Conservation (phyloP, 2,113 vertebrate species). For the Antechinus stuartii region DNA sequence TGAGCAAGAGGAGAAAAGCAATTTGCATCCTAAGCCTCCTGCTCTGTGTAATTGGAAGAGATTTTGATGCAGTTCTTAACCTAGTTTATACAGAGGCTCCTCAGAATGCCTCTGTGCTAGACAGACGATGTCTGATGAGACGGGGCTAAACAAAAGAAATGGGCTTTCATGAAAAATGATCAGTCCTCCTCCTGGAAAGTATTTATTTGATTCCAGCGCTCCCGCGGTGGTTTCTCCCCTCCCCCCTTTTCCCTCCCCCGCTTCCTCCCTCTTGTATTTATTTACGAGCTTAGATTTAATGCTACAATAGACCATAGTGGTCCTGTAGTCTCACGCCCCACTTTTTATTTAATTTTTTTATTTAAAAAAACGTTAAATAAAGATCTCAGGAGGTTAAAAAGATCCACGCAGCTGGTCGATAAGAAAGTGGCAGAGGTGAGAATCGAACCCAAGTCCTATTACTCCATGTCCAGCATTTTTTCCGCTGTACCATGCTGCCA, state of each 20-base stretch:
- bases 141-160: slow-evolving; percentile 54
- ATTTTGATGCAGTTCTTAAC: slow-evolving; percentile 59
- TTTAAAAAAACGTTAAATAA: not conserved
- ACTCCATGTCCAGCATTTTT: slow-evolving; percentile 6
- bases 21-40: slow-evolving; percentile 46
- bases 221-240: not conserved
- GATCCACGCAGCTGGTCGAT: not conserved
- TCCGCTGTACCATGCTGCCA: slow-evolving; percentile 4
- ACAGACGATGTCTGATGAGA: slow-evolving; percentile 40
- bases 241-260: not conserved
- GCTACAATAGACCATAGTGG: not conserved
- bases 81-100: slow-evolving; percentile 52
- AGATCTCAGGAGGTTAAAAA: not conserved
- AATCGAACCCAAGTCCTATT: not conserved
- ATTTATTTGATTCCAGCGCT: slow-evolving; percentile 11
- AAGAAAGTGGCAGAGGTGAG: slow-evolving; percentile 2
- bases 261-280: slow-evolving; percentile 21
- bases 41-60: slow-evolving; percentile 28
- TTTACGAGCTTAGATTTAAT: not conserved
- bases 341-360: not conserved
- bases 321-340: not conserved
- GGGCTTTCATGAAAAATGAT: slow-evolving; percentile 48
- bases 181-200: slow-evolving; percentile 43
- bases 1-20: slow-evolving; percentile 42
- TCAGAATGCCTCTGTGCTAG: slow-evolving; percentile 43